phyloP scores from a whole-genome alignment of 2,888 invertebrate species.

The Gortyna flavago region DNA sequence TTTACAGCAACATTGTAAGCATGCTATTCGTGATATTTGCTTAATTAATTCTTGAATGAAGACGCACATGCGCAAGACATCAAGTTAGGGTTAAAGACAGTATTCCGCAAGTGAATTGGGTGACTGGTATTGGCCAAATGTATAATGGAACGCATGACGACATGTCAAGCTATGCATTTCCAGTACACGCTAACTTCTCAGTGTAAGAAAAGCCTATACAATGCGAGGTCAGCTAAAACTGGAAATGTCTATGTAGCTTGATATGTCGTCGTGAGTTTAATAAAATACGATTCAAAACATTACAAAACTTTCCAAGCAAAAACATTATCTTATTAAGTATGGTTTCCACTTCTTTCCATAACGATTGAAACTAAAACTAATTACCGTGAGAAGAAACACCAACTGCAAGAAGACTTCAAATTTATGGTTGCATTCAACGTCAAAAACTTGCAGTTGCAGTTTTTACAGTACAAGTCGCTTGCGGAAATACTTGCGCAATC shows the following conservation, averaged over 20 bases:
- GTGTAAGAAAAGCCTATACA: background rate
- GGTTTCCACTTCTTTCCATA: background rate
- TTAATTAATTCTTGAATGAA: constrained; percentile 22
- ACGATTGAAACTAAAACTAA: background rate
- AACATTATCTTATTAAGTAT: background rate
- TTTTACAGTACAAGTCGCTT: background rate
- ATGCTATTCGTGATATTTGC: constrained; percentile 44
- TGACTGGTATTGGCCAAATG: background rate
- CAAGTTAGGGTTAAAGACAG: background rate
- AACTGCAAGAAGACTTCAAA: constrained; percentile 16
- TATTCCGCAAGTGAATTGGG: background rate
- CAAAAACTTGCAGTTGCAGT: background rate
- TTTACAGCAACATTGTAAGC: constrained; percentile 67
- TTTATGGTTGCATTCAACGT: too few species aligned
- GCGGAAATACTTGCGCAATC: background rate
- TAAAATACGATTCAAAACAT: too few species aligned
- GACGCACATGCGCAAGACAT: constrained; percentile 1
- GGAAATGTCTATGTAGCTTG: background rate
- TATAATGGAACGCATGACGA: background rate
- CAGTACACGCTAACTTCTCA: background rate
- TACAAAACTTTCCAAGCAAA: background rate
- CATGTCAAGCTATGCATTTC: background rate
- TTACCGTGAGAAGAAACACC: background rate
- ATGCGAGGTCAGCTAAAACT: background rate
- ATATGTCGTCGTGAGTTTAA: background rate